These are phyloP conservation scores for Zaprionus inermis DNA, from an alignment of 1,140 invertebrate genomes.

Conservation along the genomic window DNA sequence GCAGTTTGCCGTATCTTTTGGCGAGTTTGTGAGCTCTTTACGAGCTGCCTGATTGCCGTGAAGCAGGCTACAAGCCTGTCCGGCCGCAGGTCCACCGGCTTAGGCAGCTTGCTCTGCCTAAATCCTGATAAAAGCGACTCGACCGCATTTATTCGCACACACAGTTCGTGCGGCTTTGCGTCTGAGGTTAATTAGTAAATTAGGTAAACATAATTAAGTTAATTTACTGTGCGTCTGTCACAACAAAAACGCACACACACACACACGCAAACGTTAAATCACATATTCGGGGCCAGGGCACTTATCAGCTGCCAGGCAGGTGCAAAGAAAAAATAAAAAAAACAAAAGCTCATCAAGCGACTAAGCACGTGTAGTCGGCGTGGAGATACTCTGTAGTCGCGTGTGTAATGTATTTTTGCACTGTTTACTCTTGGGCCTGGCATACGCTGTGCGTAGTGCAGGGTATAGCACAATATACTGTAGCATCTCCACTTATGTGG, in stretches of 20 bases:
- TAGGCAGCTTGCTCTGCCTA: constrained; percentile 22
- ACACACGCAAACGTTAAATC: constrained; percentile 43
- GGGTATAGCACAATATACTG: constrained; percentile 28
- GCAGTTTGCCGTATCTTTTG: constrained; percentile 36
- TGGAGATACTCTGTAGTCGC: constrained; percentile 6
- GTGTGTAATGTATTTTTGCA: background rate
- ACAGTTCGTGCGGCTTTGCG: constrained; percentile 59
- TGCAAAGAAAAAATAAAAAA: constrained; percentile 34
- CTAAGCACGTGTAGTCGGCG: background rate
- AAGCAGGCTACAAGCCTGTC: constrained; percentile 13
- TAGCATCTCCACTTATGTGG: constrained; percentile 48
- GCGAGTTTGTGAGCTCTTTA: constrained; percentile 39
- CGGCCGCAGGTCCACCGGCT: constrained; percentile 8
- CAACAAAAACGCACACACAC: constrained; percentile 46
- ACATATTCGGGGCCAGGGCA: constrained; percentile 29
- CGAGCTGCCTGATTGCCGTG: constrained; percentile 35
- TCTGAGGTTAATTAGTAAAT: constrained; percentile 76
- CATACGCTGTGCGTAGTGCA: background rate
- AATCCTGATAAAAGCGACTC: constrained; percentile 39
- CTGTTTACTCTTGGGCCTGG: background rate
- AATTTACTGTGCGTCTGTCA: constrained; percentile 58
- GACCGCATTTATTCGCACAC: constrained; percentile 41
- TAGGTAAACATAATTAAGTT: constrained; percentile 81
- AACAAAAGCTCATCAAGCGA: constrained; percentile 6
- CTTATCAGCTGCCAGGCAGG: constrained; percentile 52